These are phyloP conservation scores for Varanus komodoensis DNA, from an alignment of 2,113 vertebrate species.

Conservation along the genomic window DNA sequence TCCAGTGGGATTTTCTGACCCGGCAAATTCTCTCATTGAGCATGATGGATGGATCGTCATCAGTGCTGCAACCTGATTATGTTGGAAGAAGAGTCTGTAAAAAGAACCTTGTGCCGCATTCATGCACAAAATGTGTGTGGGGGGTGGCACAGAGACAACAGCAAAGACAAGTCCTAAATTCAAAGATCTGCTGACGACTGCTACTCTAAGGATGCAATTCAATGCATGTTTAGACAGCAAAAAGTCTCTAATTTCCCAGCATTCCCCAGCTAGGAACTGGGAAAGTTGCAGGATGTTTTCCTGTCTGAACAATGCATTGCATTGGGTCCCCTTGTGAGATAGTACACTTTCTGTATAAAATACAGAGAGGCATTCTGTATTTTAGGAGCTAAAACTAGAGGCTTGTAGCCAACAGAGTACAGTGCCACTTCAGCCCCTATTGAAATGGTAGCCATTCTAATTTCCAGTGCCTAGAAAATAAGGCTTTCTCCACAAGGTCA, in stretches of 20 bases:
- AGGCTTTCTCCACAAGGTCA: not conserved
- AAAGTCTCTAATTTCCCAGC: no score
- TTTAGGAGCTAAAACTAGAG: not conserved
- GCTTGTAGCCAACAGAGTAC: not conserved
- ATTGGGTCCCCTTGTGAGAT: not conserved
- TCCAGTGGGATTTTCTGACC: conserved; percentile 6
- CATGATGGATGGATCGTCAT: not conserved
- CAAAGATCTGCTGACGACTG: not conserved
- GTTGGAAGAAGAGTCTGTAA: not conserved
- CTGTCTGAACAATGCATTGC: not conserved
- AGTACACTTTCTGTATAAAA: not conserved
- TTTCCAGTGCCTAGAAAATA: no score
- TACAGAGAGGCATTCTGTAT: not conserved
- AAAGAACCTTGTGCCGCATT: not conserved
- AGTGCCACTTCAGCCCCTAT: not conserved
- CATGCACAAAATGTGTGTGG: not conserved
- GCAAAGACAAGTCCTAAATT: not conserved
- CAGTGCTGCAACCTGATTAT: not conserved
- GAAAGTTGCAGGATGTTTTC: no score
- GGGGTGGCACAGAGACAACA: not conserved
- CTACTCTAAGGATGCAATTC: not conserved
- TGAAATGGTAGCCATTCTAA: not conserved
- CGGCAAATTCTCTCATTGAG: not conserved
- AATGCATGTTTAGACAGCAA: no score
- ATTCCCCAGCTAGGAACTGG: no score